These are phyloP conservation scores for Pemphredon lugubris DNA, from an alignment of 2,888 invertebrate genomes.

Conservation along the genomic window DNA sequence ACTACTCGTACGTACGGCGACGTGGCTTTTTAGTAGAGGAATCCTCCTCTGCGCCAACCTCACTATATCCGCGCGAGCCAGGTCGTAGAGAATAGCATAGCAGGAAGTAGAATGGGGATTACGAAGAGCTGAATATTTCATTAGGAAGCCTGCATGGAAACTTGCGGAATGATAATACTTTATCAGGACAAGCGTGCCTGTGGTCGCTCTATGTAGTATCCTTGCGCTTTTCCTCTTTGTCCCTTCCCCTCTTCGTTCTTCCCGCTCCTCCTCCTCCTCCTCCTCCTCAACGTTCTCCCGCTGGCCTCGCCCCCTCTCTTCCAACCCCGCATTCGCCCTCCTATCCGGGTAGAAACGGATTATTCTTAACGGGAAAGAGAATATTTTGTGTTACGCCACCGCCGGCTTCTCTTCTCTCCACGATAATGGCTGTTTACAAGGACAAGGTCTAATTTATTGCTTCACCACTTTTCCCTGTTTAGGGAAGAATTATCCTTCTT, in stretches of 20 bases:
- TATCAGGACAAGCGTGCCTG: constrained; percentile 52
- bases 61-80: constrained; percentile 42
- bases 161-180: constrained; percentile 65
- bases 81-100: constrained; percentile 52
- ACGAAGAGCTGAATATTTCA: constrained; percentile 66
- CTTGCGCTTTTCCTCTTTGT: no score
- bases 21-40: not conserved
- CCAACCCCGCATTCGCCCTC: no score
- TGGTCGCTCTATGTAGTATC: constrained; percentile 40
- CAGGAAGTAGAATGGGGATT: constrained; percentile 60
- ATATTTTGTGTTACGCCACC: constrained; percentile 46
- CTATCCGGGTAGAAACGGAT: no score
- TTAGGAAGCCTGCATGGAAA: constrained; percentile 62
- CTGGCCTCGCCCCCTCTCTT: no score
- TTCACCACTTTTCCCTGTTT: no score
- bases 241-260: not conserved
- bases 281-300: no score
- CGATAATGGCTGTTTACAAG: no score
- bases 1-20: constrained; percentile 8
- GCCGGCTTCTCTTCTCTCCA: no score
- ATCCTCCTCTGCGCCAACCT: constrained; percentile 20
- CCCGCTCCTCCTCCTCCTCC: not conserved
- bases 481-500: no score
- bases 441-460: no score
- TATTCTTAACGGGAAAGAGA: constrained; percentile 56